Conservation (phyloP, 2,797 vertebrate genomes). For the Odontamblyopus lacepedii region DNA sequence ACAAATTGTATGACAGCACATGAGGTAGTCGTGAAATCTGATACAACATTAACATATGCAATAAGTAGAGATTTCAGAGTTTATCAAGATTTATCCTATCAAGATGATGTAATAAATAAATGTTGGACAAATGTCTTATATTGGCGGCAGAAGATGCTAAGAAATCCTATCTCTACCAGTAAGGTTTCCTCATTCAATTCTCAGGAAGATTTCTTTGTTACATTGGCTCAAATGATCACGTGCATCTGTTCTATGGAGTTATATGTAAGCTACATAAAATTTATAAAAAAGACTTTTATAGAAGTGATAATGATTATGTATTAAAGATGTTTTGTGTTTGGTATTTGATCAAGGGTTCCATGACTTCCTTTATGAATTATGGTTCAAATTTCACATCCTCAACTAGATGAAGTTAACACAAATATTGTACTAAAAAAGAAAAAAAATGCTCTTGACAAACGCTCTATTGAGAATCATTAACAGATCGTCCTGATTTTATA, state of each 20-base stretch:
- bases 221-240: conserved; percentile 63
- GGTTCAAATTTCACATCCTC: background rate
- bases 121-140: conserved; percentile 48
- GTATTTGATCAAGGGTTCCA: conserved; percentile 1
- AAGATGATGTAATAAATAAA: conserved; percentile 63
- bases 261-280: conserved; percentile 7
- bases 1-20: conserved; percentile 64
- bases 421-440: background rate
- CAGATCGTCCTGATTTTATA: background rate
- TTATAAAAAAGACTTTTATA: conserved; percentile 7
- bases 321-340: conserved; percentile 4
- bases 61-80: conserved; percentile 65
- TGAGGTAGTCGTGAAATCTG: conserved; percentile 62
- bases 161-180: conserved; percentile 81
- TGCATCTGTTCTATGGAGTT: conserved; percentile 32
- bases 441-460: background rate
- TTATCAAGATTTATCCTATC: conserved; percentile 58
- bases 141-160: conserved; percentile 8
- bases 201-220: conserved; percentile 87
- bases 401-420: background rate
- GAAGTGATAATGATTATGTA: conserved; percentile 1
- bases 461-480: background rate
- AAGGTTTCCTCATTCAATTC: conserved; percentile 90
- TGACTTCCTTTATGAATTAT: background rate
- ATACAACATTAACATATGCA: conserved; percentile 61